Base-by-base conservation (phyloP, 2,888 invertebrate genomes). In the Sminthurides aquaticus region DNA sequence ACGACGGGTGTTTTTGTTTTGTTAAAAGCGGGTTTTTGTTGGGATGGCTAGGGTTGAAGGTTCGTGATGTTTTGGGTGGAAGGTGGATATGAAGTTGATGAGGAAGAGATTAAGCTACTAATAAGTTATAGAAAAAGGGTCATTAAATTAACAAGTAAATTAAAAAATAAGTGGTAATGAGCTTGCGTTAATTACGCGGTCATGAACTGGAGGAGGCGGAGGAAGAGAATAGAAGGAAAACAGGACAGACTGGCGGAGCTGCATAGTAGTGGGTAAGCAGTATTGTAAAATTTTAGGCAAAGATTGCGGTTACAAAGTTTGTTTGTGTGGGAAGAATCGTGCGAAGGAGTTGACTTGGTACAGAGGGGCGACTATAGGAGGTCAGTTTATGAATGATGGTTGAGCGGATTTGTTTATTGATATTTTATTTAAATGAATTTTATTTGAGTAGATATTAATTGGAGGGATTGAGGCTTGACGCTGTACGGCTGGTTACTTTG, bases 371-470 rank as follows among this genome's bases (percentile, higher is more conserved):
- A n/a, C n/a, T n/a, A n/a, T n/a, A n/a, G n/a, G n/a, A n/a, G n/a
- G n/a, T n/a, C n/a, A n/a, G n/a, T n/a, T n/a, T n/a, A n/a, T n/a
- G n/a, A n/a, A 34, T 34, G 43, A 15, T 34, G 43, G 8, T 34
- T 34, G 43, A 34, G 43, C 43, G 43, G 8, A 34, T 34, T 34
- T 34, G 20, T 52, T 52, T 52, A 52, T 52, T 15, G 52, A 5
- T 52, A 15, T 52, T 52, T 52, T 52, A 52, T 52, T 52, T 20
- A 52, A 52, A 52, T 52, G 52, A 52, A 52, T 22, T 20, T 15
- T 20, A 52, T 52, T 22, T 52, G 52, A 52, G 52, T 8, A 52
- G 52, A 20, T 18, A 18, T 52, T 52, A 52, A 52, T 52, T 52
- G 52, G 15, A 8, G 52, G 15, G 20, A 52, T n/a, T n/a, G n/a